Base-by-base conservation (phyloP, 1,140 invertebrate species). In the Drosophila dunni region DNA sequence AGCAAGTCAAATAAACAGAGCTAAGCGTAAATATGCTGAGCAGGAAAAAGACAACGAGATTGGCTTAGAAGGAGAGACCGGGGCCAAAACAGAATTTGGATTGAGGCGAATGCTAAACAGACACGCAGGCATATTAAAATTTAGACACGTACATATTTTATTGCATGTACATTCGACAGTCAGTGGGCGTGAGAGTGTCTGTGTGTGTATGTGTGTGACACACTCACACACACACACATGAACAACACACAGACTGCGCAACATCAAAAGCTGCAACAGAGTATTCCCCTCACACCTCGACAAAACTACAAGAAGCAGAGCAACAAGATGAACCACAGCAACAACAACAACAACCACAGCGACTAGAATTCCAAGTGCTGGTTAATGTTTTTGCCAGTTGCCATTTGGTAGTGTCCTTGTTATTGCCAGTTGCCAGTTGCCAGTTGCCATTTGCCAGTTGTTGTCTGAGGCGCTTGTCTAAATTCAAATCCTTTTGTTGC, bases 101-200 rank as follows among this genome's bases (percentile, higher is more conserved):
- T 76, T 66, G 73, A 73, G 70, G 57, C 50, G 42, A 75, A 78
- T 70, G 75, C 74, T 61, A 75, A 71, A 64, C 60, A 75, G 74
- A 73, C 74, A 76, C 67, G 80, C 58, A 79, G 69, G 42, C 72
- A 83, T 83, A 84, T 83, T 83, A 83, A 84, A 83, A 83, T 83
- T 83, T 83, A 80, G 81, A 83, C 81, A 83, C 81, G 81, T 84
- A 79, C 81, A 80, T 78, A 77, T 83, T 84, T 83, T 83, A 83
- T 83, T 79, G 77, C 66, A 77, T 80, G 73, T 80, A 71, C 74
- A 50, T 75, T 71, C 29, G 38, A 38, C 50, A 51, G 64, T 46
- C 61, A 17, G 45, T 50, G 53, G n/a, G 58, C 54, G 46, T 7
- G 20, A 24, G 24, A 20, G 33, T 78, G 36, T 51, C 24, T 60